Conservation (phyloP, 2,113 vertebrate species). For the Forbesichthys agassizii region DNA sequence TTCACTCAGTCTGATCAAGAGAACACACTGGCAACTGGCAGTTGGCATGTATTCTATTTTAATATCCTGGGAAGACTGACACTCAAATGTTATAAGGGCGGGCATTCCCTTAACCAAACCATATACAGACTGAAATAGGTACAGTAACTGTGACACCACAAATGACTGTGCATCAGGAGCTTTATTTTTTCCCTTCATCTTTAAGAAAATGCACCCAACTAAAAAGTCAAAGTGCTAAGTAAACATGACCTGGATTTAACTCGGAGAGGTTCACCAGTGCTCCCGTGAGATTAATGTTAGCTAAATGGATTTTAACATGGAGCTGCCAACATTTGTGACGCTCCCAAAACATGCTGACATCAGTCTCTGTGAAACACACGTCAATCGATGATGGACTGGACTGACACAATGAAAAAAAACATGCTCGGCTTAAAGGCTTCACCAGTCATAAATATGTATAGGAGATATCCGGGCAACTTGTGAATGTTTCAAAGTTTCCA, state of each 20-base stretch:
- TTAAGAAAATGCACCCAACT: constrained; percentile 50
- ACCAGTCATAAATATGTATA: background rate
- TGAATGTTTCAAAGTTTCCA: too few relatives aligned
- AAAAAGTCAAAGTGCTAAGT: constrained; percentile 22
- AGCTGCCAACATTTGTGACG: constrained; percentile 55
- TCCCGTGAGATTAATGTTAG: constrained; percentile 61
- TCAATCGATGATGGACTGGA: constrained; percentile 41
- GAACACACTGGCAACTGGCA: constrained; percentile 28
- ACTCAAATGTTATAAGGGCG: constrained; percentile 38
- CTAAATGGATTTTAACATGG: constrained; percentile 50
- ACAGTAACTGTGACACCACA: constrained; percentile 44
- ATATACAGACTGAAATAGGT: constrained; percentile 39
- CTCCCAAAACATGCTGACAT: constrained; percentile 63
- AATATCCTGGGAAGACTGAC: constrained; percentile 32
- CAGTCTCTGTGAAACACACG: constrained; percentile 55
- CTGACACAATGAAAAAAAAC: constrained; percentile 1
- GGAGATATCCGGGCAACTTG: too few relatives aligned
- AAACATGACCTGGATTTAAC: constrained; percentile 44
- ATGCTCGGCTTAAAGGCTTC: background rate
- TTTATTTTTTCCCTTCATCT: constrained; percentile 53
- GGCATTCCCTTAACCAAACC: constrained; percentile 39
- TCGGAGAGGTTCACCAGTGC: constrained; percentile 19
- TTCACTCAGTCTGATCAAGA: constrained; percentile 7
- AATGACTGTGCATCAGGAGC: constrained; percentile 49
- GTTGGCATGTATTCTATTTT: constrained; percentile 10